These are phyloP conservation scores for Drosophila lacicola DNA, from an alignment of 2,888 invertebrate genomes.

Conservation along the genomic window DNA sequence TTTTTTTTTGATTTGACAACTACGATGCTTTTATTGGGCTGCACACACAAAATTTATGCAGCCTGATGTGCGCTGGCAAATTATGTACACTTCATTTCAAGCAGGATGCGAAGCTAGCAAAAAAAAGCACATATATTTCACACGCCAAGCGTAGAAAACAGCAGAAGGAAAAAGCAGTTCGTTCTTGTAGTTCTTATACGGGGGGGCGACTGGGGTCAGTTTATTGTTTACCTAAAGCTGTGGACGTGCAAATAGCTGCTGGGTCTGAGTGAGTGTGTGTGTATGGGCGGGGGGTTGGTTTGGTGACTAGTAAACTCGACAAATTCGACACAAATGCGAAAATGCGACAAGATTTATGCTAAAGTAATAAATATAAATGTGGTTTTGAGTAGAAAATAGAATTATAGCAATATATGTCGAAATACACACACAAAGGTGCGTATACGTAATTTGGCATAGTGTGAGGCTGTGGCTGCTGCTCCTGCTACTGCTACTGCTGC, in stretches of 20 bases:
- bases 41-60: slow-evolving; percentile 67
- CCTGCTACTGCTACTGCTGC: slow-evolving; percentile 27
- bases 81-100: slow-evolving; percentile 75
- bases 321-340: slow-evolving; percentile 82
- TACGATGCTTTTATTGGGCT: slow-evolving; percentile 71
- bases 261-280: slow-evolving; percentile 7
- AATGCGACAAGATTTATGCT: slow-evolving; percentile 80
- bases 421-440: slow-evolving; percentile 64
- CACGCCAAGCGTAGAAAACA: slow-evolving; percentile 37
- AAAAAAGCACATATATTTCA: slow-evolving; percentile 53
- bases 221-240: slow-evolving; percentile 71
- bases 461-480: slow-evolving; percentile 14
- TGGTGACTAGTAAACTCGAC: slow-evolving; percentile 69
- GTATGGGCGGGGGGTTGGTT: not conserved
- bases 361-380: slow-evolving; percentile 80
- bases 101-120: slow-evolving; percentile 40
- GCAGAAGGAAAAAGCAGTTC: slow-evolving; percentile 10
- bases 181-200: slow-evolving; percentile 17
- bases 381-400: slow-evolving; percentile 79
- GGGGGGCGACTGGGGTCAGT: slow-evolving; percentile 59
- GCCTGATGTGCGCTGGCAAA: slow-evolving; percentile 62
- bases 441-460: slow-evolving; percentile 53
- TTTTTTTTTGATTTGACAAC: slow-evolving; percentile 61
- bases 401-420: slow-evolving; percentile 71
- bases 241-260: slow-evolving; percentile 59